phyloP scores from a whole-genome alignment of 2,113 vertebrate species.

The Ellobius talpinus region DNA sequence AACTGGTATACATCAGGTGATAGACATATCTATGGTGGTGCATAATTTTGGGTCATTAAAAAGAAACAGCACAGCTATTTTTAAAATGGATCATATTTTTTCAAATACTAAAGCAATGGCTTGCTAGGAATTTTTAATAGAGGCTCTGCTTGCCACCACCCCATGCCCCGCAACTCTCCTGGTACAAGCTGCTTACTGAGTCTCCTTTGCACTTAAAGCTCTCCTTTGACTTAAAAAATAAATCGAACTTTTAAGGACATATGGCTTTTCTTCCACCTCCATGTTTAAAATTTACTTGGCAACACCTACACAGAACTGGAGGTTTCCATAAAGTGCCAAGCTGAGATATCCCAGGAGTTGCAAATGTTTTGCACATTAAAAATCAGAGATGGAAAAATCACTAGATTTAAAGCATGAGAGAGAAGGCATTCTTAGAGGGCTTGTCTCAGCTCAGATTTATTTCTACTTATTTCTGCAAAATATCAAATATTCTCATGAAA shows the following conservation, averaged over 20 bases:
- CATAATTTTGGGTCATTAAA: background rate
- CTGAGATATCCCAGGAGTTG: conserved; percentile 75
- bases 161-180: background rate
- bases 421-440: background rate
- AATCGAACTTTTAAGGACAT: conserved; percentile 77
- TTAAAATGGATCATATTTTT: background rate
- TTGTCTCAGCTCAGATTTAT: background rate
- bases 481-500: background rate
- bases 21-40: background rate
- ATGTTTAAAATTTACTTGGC: conserved; percentile 79
- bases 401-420: conserved; percentile 58
- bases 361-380: conserved; percentile 55
- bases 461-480: background rate
- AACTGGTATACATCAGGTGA: background rate
- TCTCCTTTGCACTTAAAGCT: background rate
- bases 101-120: conserved; percentile 1
- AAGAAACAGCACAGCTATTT: background rate
- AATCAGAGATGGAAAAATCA: conserved; percentile 78
- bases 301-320: conserved; percentile 81
- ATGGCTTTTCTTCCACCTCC: conserved; percentile 81
- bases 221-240: conserved; percentile 63
- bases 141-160: background rate
- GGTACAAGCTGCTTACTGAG: background rate
- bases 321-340: conserved; percentile 77
- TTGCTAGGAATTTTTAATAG: background rate